phyloP scores from a whole-genome alignment of 1,140 invertebrate species.

The Berghia stephanieae region DNA sequence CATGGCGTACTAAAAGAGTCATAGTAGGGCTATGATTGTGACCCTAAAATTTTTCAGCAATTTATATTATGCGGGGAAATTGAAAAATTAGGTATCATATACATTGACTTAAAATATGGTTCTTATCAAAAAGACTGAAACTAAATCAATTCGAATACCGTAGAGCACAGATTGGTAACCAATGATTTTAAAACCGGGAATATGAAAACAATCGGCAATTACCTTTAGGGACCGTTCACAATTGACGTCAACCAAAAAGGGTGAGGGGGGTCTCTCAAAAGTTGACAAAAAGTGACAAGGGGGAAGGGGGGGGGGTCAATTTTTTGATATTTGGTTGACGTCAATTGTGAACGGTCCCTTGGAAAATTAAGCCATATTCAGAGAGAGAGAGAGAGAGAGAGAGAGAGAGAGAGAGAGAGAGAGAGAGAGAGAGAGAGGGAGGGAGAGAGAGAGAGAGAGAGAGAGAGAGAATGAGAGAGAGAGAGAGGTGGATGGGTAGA shows the following conservation, averaged over 20 bases:
- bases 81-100: neutral
- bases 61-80: neutral
- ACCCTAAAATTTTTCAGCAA: no score
- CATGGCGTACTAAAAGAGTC: no score
- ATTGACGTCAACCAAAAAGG: no score
- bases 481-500: no score
- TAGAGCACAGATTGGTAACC: neutral
- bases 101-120: neutral
- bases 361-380: no score
- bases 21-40: no score
- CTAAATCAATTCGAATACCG: neutral
- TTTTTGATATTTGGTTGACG: no score
- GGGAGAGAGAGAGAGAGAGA: neutral
- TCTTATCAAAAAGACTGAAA: neutral
- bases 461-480: neutral
- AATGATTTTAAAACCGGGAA: neutral
- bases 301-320: no score
- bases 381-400: no score
- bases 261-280: no score
- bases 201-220: neutral
- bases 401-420: constrained; percentile 5
- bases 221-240: neutral
- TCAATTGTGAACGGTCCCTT: no score
- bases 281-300: no score
- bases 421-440: constrained; percentile 11